Evolutionary conservation across 2,797 vertebrate species (phyloP).

Genomic region (Phoebastria nigripes): DNA sequence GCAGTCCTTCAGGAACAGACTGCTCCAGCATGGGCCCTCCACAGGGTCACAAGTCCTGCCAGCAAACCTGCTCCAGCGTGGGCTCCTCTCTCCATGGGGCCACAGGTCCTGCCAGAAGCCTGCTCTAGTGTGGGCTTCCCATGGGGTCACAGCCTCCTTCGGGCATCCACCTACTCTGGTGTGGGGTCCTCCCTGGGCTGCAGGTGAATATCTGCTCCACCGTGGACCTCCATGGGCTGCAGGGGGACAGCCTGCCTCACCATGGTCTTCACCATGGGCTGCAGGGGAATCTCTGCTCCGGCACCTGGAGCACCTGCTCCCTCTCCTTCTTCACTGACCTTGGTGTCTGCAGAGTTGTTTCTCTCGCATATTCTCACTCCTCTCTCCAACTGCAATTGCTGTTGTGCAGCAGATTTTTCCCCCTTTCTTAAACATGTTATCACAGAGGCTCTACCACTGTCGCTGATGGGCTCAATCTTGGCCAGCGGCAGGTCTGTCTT

Average conservation of each 20-base stretch:
- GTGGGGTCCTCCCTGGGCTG: not conserved
- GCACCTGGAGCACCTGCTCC: not conserved
- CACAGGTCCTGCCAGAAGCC: not conserved
- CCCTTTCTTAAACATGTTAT: not conserved
- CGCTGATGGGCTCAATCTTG: not conserved
- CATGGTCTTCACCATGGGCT: not conserved
- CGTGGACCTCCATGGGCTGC: not conserved
- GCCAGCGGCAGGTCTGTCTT: not conserved
- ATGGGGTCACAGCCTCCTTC: not conserved
- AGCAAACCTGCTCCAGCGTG: not conserved
- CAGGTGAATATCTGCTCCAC: not conserved
- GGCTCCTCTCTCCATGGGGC: not conserved
- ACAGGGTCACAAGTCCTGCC: not conserved
- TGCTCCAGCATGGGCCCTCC: not conserved
- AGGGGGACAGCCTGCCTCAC: too few relatives aligned
- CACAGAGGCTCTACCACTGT: not conserved
- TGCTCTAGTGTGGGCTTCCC: not conserved
- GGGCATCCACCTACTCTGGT: not conserved
- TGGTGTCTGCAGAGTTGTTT: not conserved
- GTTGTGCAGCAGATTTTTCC: not conserved
- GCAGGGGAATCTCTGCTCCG: not conserved
- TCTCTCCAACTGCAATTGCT: not conserved
- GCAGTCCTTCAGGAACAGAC: too few relatives aligned
- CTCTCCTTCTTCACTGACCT: not conserved
- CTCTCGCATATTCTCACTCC: not conserved